Base-by-base conservation (phyloP, 2,888 invertebrate genomes). In the Euphydryas editha region DNA sequence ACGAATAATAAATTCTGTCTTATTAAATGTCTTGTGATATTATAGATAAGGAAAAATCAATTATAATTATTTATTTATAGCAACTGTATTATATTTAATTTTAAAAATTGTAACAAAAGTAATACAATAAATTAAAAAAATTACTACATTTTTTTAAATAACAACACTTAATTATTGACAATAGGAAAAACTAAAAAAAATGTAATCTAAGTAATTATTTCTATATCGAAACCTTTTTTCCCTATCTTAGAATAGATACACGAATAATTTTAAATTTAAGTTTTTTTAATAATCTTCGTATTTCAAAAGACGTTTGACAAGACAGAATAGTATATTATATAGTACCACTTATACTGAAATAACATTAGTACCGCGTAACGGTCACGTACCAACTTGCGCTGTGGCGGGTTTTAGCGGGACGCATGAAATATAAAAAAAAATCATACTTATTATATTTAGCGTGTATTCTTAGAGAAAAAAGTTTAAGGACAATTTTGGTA, bases 361-460 rank as follows among this genome's bases (percentile, higher is more conserved):
- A 70, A 68, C 70, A 63, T 70, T 68, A 65, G 70, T 70, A 70
- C 70, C 70, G 70, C 68, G 65, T 44, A 70, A 70, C 65, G 65
- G 70, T 70, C 70, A 92, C 92, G 84, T 92, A 92, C 92, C 92
- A 81, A 92, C 92, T 92, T 92, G 92, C 80, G 92, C 92, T 92
- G 92, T 87, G 86, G 62, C 69, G 66, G 58, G 51, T n/a, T 15
- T 65, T 65, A 65, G 61, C 56, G 66, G 72, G 11, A 54, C 68
- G 72, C 72, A 73, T 73, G 72, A 60, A 73, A 73, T 68, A 64
- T 59, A 68, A 64, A 71, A 61, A 54, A 36, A 62, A 55, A 51
- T 49, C n/a, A 17, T 42, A 11, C 37, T 49, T 64, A 36, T n/a
- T 24, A 62, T 36, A 36, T 30, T 17, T 54, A 36, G 54, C 54